Evolutionary conservation across 2,797 vertebrate genomes (phyloP), one percentile per base, ranked within the genome.

Genomic region (Gadopsis marmoratus): DNA sequence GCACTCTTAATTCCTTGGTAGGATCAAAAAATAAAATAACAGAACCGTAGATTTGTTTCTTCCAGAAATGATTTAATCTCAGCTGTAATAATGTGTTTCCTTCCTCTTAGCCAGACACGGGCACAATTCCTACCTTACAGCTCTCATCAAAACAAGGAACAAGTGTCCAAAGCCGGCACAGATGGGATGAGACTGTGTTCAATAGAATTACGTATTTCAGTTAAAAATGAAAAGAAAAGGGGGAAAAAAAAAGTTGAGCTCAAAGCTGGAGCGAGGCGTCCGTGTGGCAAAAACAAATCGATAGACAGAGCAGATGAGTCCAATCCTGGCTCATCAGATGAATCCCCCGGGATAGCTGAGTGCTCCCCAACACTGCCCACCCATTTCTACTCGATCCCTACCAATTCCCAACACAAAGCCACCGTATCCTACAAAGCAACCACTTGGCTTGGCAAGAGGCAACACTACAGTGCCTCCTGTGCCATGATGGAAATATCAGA

Each of bases 231-330:
- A 86, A 91, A 39, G 11, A 11, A 39, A 39, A 26, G 26, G 26
- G 26, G 2, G 2, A 39, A 39, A 39, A 39, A 39, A 39, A 88
- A 79, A 86, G 74, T 81, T 63, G 11, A 78, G 79, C 78, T 86
- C 85, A 81, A 89, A 86, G 83, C 78, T 71, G 74, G 76, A 88
- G 85, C 81, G 81, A 83, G 82, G 88, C 79, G 89, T 92, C 84
- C 73, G 80, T 85, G 88, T 81, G 88, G 91, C 84, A 85, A 90
- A 92, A 95, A 95, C 94, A 94, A 94, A 95, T 95, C 95, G 73
- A 95, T 96, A 88, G 88, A 92, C 74, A 50, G 88, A 93, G 88
- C 90, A 94, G 92, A 95, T 94, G 91, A 94, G 92, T 94, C 91
- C 94, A 95, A 94, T 95, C 92, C 88, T 39, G 74, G 79, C 94